Percentiles rank a stretch among this genome's conserved stretches.
phyloP scores from a whole-genome alignment of 2,888 invertebrate species.

The Erebia ligea region DNA sequence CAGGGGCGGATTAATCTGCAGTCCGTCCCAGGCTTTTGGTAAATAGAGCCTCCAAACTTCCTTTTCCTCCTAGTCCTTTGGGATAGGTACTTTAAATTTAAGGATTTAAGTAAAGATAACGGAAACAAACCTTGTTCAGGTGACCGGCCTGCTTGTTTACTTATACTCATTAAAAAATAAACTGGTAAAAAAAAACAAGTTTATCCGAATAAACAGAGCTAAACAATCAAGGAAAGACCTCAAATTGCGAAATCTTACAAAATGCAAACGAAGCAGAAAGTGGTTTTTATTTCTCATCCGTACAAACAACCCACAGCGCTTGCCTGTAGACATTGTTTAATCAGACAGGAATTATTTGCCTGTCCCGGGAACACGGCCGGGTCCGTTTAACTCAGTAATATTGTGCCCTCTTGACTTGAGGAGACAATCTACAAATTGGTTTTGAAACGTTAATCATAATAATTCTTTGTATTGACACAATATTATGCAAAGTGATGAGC shows the following conservation, averaged over 20 bases:
- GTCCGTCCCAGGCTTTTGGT: no score
- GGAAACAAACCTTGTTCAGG: no score
- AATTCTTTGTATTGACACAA: conserved; percentile 5
- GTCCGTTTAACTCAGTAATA: conserved; percentile 3
- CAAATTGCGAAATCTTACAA: conserved; percentile 18
- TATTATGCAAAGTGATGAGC: neutral
- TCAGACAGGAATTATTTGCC: conserved; percentile 24
- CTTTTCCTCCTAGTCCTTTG: no score
- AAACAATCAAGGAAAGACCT: conserved; percentile 6
- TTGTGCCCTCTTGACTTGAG: neutral
- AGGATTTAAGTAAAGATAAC: no score
- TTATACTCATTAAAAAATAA: no score
- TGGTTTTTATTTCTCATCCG: conserved; percentile 14
- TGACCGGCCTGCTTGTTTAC: no score
- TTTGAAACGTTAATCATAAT: conserved; percentile 1
- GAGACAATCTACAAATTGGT: conserved; percentile 8
- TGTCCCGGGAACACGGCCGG: neutral
- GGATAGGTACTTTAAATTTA: no score
- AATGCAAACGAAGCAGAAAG: conserved; percentile 6
- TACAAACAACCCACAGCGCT: conserved; percentile 5
- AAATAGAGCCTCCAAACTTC: no score
- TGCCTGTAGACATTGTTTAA: conserved; percentile 29
- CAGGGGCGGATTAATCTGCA: no score
- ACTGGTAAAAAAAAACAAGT: neutral
- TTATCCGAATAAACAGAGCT: conserved; percentile 3